phyloP scores from a whole-genome alignment of 2,113 vertebrate species.

The Panthera leo region DNA sequence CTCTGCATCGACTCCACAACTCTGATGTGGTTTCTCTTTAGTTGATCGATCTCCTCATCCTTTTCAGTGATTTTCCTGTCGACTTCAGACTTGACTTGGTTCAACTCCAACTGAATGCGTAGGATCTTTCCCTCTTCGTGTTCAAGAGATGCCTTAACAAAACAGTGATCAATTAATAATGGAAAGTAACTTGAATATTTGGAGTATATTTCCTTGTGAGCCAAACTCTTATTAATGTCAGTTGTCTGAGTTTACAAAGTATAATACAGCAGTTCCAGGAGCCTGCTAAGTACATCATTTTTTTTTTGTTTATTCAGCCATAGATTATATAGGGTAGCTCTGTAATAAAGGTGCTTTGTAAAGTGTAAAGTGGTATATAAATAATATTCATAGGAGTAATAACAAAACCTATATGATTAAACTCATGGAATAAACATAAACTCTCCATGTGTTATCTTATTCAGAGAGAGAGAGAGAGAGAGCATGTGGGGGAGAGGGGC shows the following conservation, averaged over 20 bases:
- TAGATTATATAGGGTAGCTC: background rate
- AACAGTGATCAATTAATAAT: background rate
- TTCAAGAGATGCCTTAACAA: constrained; percentile 82
- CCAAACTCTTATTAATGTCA: background rate
- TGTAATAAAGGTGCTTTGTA: background rate
- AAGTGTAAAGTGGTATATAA: background rate
- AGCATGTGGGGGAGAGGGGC: too few relatives aligned
- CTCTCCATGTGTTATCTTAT: background rate
- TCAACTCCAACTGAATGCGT: constrained; percentile 85
- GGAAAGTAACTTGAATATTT: constrained; percentile 8
- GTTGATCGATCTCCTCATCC: constrained; percentile 86
- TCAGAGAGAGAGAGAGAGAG: too few relatives aligned
- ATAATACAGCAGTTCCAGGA: background rate
- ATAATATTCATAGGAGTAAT: background rate
- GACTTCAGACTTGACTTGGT: constrained; percentile 85
- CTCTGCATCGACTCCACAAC: constrained; percentile 86
- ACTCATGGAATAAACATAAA: background rate
- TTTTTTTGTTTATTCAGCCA: background rate
- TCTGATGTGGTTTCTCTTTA: constrained; percentile 85
- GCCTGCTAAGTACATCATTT: background rate
- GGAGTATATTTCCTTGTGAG: background rate
- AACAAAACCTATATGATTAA: constrained; percentile 4
- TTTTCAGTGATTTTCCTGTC: constrained; percentile 86
- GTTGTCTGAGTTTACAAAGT: constrained; percentile 21
- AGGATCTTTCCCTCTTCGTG: constrained; percentile 87